Percentiles rank a stretch among this genome's conserved stretches.
phyloP scores from a whole-genome alignment of 2,797 vertebrate genomes.

The Peromyscus nudipes region DNA sequence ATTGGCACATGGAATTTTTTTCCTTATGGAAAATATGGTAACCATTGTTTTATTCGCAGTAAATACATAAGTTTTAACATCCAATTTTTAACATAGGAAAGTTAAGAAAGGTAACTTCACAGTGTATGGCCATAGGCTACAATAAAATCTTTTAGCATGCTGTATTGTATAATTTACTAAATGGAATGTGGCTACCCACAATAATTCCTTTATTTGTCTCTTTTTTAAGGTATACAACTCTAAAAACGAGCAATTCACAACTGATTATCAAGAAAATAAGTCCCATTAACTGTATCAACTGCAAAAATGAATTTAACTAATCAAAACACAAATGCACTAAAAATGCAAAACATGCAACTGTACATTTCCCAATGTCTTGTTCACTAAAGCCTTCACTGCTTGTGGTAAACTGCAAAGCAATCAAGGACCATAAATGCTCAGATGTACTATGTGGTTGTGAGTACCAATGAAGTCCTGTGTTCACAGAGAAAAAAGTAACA shows the following conservation, averaged over 20 bases:
- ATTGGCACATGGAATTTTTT: background rate
- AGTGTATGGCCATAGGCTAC: slow-evolving; percentile 6
- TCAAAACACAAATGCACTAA: slow-evolving; percentile 62
- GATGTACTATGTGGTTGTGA: slow-evolving; percentile 21
- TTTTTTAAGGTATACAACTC: slow-evolving; percentile 50
- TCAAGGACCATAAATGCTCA: slow-evolving; percentile 48
- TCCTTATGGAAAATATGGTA: background rate
- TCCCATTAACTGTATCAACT: slow-evolving; percentile 50
- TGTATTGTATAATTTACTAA: slow-evolving; percentile 59
- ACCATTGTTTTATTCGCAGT: background rate
- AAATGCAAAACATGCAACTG: slow-evolving; percentile 51
- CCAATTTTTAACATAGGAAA: background rate
- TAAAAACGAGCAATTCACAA: slow-evolving; percentile 54
- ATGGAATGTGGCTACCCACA: background rate
- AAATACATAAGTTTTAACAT: slow-evolving; percentile 23
- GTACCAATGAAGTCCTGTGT: background rate
- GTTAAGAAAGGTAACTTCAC: slow-evolving; percentile 35
- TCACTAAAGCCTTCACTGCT: slow-evolving; percentile 57
- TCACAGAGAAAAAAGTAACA: background rate
- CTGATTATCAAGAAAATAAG: slow-evolving; percentile 55
- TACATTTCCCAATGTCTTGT: slow-evolving; percentile 41
- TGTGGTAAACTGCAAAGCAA: slow-evolving; percentile 65
- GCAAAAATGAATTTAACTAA: slow-evolving; percentile 69
- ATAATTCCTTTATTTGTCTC: slow-evolving; percentile 49
- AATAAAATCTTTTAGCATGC: slow-evolving; percentile 48